Evolutionary conservation across 2,113 vertebrate species (phyloP), one percentile per base, ranked within the genome.

Genomic region (Neotoma lepida): DNA sequence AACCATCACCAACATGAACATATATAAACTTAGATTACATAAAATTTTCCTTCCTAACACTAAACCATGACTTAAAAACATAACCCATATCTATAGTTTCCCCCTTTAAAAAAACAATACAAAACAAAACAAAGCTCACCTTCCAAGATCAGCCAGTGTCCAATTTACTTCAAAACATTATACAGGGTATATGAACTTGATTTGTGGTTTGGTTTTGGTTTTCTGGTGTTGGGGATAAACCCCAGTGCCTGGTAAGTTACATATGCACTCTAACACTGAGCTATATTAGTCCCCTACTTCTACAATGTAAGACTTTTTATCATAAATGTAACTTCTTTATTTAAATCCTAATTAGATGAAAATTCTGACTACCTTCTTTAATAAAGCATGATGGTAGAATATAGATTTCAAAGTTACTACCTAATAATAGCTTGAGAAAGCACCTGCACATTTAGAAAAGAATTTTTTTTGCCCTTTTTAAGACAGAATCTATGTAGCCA

Each of bases 61-160:
- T 92, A 82, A 88, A 77, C 1, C 51, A 77, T 61, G 10, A 96
- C 61, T 89, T 81, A 87, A 89, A 95, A 89, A 46, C 17, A 89
- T 17, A 88, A 94, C 17, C 63, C 7, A 0, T 61, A 84, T 30
- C 90, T 89, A 39, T 46, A 87, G 66, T 58, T 76, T 87, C 78
- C 49, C 41, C 73, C n/a, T 94, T 58, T 15, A 54, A 61, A 86
- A 51, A 51, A 51, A 51, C 51, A 51, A 51, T 13, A 51, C 51
- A 95, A 66, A 81, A 41, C 81, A 78, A 77, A 78, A 94, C 39
- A 80, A 39, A 86, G 74, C 51, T 96, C 88, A 94, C 74, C 94
- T 95, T 96, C 73, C 95, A 90, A 80, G 78, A 97, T 12, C 64
- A 93, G 51, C 13, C 64, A 94, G 49, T 90, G 39, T 91, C 39